Base-by-base conservation (phyloP, 2,797 vertebrate genomes). In the Pterois miles region DNA sequence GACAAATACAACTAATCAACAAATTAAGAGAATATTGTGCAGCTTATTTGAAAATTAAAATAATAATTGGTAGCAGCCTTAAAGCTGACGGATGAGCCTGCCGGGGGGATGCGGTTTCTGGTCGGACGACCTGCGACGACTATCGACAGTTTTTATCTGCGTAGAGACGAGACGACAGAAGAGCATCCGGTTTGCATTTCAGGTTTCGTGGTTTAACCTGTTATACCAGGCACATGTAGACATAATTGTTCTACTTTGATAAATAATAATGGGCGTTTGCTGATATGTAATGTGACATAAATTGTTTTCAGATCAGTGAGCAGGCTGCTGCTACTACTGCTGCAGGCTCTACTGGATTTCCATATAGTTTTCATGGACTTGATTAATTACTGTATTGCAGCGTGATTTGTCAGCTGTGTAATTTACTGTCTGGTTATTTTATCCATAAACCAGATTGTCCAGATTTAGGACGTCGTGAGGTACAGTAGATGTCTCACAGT, bases 131-230 rank as follows among this genome's bases (percentile, higher is more conserved):
- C 56, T 9, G 1, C 71, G 63, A 76, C 9, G 40, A 73, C 20
- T 86, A 73, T 73, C 72, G 82, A 80, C 82, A 75, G 25, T 52
- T 79, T 84, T 58, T 22, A 36, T 80, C 58, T 40, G 58, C 7
- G 63, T 56, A 33, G n/a, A 70, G 75, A 43, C 16, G 38, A 67
- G 46, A 53, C 14, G 43, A 33, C 23, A 58, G 29, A 33, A 34
- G 58, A 11, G 9, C 63, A 2, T 54, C 23, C 33, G 13, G 53
- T 59, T 31, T 68, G n/a, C 13, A 33, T 2, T 29, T 62, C 13
- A 50, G 46, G 12, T 69, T 36, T 76, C 4, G n/a, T 29, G 48
- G 1, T 50, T 68, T 68, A 46, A 29, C 25, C 60, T 22, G 1
- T 36, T 12, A 10, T 5, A 31, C 27, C 18, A 46, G 29, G 2